phyloP scores from a whole-genome alignment of 2,797 vertebrate species.

The Knipowitschia caucasica region DNA sequence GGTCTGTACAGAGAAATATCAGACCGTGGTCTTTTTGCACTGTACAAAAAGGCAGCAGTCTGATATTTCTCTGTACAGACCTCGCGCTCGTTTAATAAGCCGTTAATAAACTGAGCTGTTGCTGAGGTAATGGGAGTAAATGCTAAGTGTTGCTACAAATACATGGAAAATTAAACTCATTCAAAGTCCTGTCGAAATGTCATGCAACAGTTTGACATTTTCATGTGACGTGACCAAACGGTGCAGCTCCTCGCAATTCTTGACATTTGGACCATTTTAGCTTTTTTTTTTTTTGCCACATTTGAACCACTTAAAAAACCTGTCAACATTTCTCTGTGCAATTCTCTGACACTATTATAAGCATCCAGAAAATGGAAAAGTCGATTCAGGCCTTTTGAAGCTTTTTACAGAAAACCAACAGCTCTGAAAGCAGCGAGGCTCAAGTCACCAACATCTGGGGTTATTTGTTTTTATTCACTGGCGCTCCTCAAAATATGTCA shows the following conservation, averaged over 20 bases:
- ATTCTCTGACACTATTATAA: slow-evolving; percentile 3
- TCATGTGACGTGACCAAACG: neutral
- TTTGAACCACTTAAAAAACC: slow-evolving; percentile 6
- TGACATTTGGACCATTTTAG: slow-evolving; percentile 5
- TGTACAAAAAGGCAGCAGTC: too few species aligned
- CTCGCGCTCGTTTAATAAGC: too few species aligned
- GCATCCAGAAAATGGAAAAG: neutral
- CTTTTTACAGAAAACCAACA: slow-evolving; percentile 6
- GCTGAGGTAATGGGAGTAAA: too few species aligned
- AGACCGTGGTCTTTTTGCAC: too few species aligned
- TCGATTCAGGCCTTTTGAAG: neutral
- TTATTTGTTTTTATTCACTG: too few species aligned
- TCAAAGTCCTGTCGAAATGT: neutral
- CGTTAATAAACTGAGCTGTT: too few species aligned
- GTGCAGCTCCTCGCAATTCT: neutral
- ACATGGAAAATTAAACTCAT: too few species aligned
- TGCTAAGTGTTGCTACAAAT: too few species aligned
- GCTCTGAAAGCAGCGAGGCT: neutral
- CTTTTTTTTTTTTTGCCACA: neutral
- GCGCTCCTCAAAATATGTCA: neutral
- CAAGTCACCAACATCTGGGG: neutral
- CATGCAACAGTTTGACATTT: slow-evolving; percentile 2
- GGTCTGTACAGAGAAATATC: too few species aligned
- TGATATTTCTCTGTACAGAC: too few species aligned
- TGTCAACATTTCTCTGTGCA: neutral